Evolutionary conservation across 2,113 vertebrate genomes (phyloP), one percentile per base, ranked within the genome.

Genomic region (Pantherophis guttatus): DNA sequence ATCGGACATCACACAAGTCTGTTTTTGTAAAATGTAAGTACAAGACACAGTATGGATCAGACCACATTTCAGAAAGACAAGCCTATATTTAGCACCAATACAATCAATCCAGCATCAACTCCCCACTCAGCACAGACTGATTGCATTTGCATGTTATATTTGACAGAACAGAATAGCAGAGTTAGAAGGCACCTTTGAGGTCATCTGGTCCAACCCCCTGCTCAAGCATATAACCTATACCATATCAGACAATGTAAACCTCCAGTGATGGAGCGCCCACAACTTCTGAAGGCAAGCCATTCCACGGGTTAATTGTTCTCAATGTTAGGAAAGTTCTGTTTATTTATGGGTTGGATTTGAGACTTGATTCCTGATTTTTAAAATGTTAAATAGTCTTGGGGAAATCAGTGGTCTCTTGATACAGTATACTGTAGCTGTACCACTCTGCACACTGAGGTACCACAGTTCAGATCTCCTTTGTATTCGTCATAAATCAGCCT

Each of bases 21-120:
- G 85, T 86, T 86, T 86, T 85, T 24, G 24, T 33, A 59, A 90
- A 93, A 86, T 93, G 92, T 93, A 93, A 93, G 92, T 93, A 33
- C 54, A 55, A 59, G 4, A 10, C 24, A 75, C 26, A 44, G 19
- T 33, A 26, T 23, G 19, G 55, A 23, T 19, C n/a, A 89, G n/a
- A 5, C 48, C 54, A 48, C 26, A 11, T 44, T 19, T 33, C 23
- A 86, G 2, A 21, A 26, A 48, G 8, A 29, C 9, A 58, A 58
- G 57, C 54, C 9, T 29, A 87, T 8, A 15, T 86, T 59, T 44
- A 54, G 54, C 81, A 59, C 81, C n/a, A 57, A 91, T n/a, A 24
- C 2, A 55, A 75, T 39, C 23, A 39, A 19, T 9, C 21, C 65
- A 53, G 17, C 15, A 26, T 21, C 86, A 88, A 29, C 52, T 54